Conservation (phyloP, 2,113 vertebrate genomes). For the Lagopus muta region DNA sequence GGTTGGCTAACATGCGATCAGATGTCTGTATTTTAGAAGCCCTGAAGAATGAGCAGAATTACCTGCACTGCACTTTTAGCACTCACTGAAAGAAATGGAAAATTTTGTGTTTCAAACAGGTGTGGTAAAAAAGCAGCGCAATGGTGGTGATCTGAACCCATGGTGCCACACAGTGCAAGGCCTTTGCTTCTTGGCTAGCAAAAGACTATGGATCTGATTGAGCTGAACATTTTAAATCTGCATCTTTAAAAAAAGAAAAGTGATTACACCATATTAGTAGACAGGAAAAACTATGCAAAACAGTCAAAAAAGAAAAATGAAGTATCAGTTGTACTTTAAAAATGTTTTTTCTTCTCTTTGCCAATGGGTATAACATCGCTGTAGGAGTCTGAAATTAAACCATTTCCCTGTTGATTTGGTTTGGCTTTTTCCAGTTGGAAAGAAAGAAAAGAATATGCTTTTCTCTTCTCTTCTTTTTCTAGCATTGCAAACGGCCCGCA, state of each 20-base stretch:
- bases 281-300: neutral
- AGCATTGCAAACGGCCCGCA: constrained; percentile 34
- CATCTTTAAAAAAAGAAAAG: neutral
- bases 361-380: neutral
- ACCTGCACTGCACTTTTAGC: neutral
- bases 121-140: neutral
- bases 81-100: neutral
- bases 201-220: neutral
- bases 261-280: neutral
- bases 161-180: fast-evolving
- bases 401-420: constrained; percentile 44
- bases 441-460: constrained; percentile 18
- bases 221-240: neutral
- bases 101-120: neutral
- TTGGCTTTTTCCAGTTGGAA: constrained; percentile 34
- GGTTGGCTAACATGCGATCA: neutral
- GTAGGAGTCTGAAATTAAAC: constrained; percentile 49
- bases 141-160: neutral
- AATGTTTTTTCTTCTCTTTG: neutral
- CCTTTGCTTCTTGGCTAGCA: neutral
- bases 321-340: neutral
- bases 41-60: neutral
- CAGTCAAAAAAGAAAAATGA: neutral
- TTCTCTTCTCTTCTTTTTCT: constrained; percentile 22
- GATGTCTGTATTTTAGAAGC: neutral